Base-by-base conservation (phyloP, 23 tunicate genomes). In the Styela plicata region DNA sequence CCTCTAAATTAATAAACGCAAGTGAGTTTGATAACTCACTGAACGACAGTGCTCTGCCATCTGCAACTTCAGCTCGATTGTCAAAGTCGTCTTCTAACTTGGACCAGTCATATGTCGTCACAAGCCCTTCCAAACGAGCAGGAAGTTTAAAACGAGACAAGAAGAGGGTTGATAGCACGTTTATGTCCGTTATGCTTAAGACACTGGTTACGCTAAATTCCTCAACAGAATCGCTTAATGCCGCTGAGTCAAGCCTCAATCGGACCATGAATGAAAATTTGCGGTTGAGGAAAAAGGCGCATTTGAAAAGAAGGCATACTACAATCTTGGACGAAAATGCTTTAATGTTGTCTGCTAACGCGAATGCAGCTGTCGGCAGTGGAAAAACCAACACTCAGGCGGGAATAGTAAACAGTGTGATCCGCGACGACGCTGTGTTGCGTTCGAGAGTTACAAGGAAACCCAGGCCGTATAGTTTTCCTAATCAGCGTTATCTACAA, bases 291-390 rank as follows among this genome's bases (percentile, higher is more conserved):
- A 67, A 29, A 24, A 67, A 67, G 71, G 71, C 71, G 7, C 13
- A 44, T 13, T 44, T 67, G 24, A 19, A 29, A 24, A 19, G 71
- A 67, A 67, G 71, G 24, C 71, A 67, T 67, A 25, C 71, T 29
- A 67, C 31, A 29, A 44, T 44, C 7, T 67, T 67, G 24, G 71
- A 25, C 31, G 71, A 27, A 29, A 67, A 67, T 29, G 30, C 71
- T 1, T 25, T 44, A 44, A 44, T 44, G 57, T 13, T 44, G 57
- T 44, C 30, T 67, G 71, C 71, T 25, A 67, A 67, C 71, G 1
- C 71, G n/a, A 25, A 76, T 76, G 81, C 81, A 76, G 81, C 81
- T 76, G 81, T 76, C 81, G 0, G 71, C 2, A 67, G 71, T 22
- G 22, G 71, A 25, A 67, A 25, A 1, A 67, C 31, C 31, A 24